phyloP scores from a whole-genome alignment of 2,888 invertebrate genomes.

The Drosophila cyrtoloma region DNA sequence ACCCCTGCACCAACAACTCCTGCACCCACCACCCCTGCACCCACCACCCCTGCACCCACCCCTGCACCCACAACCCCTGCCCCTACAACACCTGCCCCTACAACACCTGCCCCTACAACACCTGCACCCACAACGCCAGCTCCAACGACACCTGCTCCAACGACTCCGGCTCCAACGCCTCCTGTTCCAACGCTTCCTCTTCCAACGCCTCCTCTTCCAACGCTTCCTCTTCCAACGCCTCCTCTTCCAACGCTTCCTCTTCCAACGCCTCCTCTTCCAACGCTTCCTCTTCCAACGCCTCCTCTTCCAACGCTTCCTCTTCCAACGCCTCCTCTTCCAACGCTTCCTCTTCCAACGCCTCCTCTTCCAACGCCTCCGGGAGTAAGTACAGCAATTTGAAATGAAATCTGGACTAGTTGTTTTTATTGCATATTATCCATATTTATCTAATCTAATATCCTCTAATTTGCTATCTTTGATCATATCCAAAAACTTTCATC shows the following conservation, averaged over 20 bases:
- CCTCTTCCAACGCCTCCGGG: rapidly evolving
- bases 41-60: rapidly evolving
- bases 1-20: background rate
- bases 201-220: background rate
- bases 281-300: background rate
- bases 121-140: rapidly evolving
- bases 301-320: rapidly evolving
- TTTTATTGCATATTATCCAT: background rate
- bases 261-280: background rate
- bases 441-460: background rate
- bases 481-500: background rate
- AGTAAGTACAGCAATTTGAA: background rate
- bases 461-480: background rate
- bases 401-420: background rate
- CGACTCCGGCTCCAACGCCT: rapidly evolving
- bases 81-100: rapidly evolving
- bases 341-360: too few species aligned
- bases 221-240: rapidly evolving
- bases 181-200: background rate
- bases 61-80: background rate
- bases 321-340: background rate
- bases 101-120: rapidly evolving
- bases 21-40: background rate
- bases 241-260: background rate
- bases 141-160: rapidly evolving